Percentiles rank a stretch among this genome's conserved stretches.
phyloP scores from a whole-genome alignment of 2,113 vertebrate genomes.

The Canis aureus region DNA sequence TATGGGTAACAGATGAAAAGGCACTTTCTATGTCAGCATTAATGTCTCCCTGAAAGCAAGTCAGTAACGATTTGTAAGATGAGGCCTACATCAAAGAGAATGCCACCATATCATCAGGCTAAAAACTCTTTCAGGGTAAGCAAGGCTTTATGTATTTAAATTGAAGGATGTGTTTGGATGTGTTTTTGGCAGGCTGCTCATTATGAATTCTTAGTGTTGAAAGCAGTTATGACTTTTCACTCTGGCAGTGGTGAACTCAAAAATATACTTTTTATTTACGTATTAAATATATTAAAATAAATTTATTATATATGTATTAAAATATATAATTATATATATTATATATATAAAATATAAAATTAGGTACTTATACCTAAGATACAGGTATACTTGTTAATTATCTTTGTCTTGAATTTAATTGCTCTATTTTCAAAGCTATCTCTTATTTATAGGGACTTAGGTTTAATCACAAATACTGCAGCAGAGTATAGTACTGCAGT shows the following conservation, averaged over 20 bases:
- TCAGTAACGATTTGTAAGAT: not conserved
- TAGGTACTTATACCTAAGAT: not conserved
- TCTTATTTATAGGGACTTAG: not conserved
- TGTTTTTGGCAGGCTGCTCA: not conserved
- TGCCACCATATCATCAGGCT: not conserved
- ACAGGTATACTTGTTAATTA: not conserved
- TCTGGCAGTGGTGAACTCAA: not conserved
- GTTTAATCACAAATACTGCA: not conserved
- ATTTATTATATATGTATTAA: no score
- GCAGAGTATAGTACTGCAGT: not conserved
- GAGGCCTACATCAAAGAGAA: not conserved
- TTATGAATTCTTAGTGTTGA: constrained; percentile 23
- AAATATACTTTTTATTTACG: not conserved
- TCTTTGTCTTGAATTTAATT: constrained; percentile 28
- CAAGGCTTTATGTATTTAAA: not conserved
- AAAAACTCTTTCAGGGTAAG: constrained; percentile 14
- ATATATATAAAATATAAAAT: no score
- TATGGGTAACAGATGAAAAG: constrained; percentile 50
- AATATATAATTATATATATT: no score
- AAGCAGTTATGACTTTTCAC: not conserved
- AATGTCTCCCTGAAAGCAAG: constrained; percentile 48
- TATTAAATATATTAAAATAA: no score
- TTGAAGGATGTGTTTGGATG: not conserved
- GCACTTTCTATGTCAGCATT: constrained; percentile 21
- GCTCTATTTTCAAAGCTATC: not conserved